A percentile compares a stretch with the other conserved stretches of the same genome.
Conservation (phyloP, 2,797 vertebrate genomes). For the Anas acuta region DNA sequence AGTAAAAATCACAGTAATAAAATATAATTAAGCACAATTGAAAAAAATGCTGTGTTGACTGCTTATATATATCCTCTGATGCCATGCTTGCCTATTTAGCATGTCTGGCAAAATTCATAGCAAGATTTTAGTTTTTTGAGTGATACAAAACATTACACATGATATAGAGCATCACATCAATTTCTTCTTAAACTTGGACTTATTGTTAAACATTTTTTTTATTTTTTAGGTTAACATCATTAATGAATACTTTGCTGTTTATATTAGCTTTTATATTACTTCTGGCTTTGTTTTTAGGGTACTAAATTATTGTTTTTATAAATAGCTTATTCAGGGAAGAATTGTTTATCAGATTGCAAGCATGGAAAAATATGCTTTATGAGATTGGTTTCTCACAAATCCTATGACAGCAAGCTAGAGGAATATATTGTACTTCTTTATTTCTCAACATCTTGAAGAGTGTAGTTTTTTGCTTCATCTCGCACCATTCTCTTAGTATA, state of each 20-base stretch:
- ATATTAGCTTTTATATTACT: neutral
- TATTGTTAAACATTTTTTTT: neutral
- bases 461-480: conserved; percentile 6
- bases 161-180: neutral
- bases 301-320: neutral
- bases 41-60: neutral
- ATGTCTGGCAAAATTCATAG: neutral
- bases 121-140: neutral
- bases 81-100: neutral
- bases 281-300: neutral
- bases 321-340: neutral
- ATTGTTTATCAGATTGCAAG: neutral
- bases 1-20: neutral
- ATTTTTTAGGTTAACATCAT: neutral
- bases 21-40: neutral
- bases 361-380: neutral
- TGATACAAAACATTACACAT: neutral
- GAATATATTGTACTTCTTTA: neutral
- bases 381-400: neutral
- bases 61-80: neutral
- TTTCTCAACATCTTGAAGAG: neutral
- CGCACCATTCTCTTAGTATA: neutral
- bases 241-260: neutral
- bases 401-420: neutral
- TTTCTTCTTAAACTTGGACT: neutral